These are phyloP conservation scores for Phylloscopus trochilus DNA, from an alignment of 2,113 vertebrate genomes.

Conservation along the genomic window DNA sequence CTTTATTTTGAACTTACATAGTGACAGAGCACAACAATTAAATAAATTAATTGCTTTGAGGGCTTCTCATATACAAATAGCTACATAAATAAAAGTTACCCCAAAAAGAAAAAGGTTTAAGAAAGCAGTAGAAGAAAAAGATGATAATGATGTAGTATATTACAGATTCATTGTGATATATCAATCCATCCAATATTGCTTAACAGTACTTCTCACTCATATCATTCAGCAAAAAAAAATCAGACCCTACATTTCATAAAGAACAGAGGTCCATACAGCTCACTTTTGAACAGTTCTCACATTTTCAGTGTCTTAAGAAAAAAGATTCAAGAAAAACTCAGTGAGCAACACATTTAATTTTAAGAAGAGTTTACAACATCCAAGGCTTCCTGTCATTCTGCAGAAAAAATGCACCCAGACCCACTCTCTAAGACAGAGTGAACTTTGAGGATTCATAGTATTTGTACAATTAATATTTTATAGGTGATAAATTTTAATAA, in stretches of 20 bases:
- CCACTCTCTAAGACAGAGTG: neutral
- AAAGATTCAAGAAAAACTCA: neutral
- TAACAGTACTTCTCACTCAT: neutral
- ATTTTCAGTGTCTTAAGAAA: neutral
- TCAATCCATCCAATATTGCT: neutral
- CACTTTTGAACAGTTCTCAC: neutral
- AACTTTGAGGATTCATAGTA: neutral
- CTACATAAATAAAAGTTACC: neutral
- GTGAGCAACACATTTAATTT: neutral
- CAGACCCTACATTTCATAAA: neutral
- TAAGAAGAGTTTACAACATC: neutral
- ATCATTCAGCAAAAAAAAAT: neutral
- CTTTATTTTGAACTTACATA: neutral
- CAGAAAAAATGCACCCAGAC: neutral
- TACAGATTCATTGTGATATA: neutral
- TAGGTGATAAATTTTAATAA: constrained; percentile 16
- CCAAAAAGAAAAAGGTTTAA: neutral
- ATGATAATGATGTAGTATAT: neutral
- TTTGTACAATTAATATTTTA: constrained; percentile 13
- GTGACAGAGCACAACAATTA: neutral
- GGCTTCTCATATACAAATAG: neutral
- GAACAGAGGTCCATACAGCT: neutral
- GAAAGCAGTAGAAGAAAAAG: neutral
- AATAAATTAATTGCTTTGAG: neutral
- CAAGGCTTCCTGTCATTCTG: neutral